Evolutionary conservation across 2,797 vertebrate species (phyloP).

Genomic region (Lindbergichthys nudifrons): DNA sequence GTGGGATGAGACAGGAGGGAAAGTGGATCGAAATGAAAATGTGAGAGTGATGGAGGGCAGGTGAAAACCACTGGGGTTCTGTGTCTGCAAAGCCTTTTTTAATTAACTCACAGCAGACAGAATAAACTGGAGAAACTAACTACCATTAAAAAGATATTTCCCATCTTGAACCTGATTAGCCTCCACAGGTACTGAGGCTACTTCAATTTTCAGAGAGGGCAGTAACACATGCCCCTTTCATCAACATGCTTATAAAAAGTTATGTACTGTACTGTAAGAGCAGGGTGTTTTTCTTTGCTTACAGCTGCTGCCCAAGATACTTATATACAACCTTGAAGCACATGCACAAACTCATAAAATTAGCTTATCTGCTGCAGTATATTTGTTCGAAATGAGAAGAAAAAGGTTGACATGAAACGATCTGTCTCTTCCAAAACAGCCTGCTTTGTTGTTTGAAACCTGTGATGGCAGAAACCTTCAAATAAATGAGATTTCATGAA

Average conservation of each 20-base stretch:
- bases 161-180: slow-evolving; percentile 60
- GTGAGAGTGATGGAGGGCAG: slow-evolving; percentile 45
- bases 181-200: slow-evolving; percentile 42
- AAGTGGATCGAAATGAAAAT: slow-evolving; percentile 47
- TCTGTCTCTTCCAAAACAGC: background rate
- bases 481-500: background rate
- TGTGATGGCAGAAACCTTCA: background rate
- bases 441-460: background rate
- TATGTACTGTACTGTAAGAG: background rate
- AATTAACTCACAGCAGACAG: slow-evolving; percentile 67
- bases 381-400: background rate
- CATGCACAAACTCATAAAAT: background rate
- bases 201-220: slow-evolving; percentile 42
- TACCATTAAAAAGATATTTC: slow-evolving; percentile 65
- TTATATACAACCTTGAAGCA: background rate
- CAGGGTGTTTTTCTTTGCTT: background rate
- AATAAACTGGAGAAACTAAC: slow-evolving; percentile 54
- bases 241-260: background rate
- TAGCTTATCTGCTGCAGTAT: slow-evolving; percentile 2
- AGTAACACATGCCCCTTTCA: background rate
- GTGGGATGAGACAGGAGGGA: slow-evolving; percentile 38
- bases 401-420: background rate
- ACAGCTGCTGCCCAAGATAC: background rate
- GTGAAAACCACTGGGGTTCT: slow-evolving; percentile 59
- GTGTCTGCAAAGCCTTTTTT: slow-evolving; percentile 60